Conservation (phyloP, 1,140 invertebrate species). For the Nebria ingens region DNA sequence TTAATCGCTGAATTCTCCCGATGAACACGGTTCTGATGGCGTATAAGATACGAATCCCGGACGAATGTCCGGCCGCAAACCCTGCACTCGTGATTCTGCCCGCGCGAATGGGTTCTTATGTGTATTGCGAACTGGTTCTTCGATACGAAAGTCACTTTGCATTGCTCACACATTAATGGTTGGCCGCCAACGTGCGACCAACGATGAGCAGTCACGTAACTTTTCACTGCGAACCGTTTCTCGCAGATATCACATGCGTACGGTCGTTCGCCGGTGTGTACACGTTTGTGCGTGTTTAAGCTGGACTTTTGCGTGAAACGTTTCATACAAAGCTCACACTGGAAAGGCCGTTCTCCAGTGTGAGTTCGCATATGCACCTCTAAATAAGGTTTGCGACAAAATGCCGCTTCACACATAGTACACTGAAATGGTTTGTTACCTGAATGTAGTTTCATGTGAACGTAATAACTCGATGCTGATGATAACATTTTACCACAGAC, state of each 20-base stretch:
- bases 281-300: conserved; percentile 72
- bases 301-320: conserved; percentile 69
- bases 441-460: conserved; percentile 70
- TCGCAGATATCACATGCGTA: conserved; percentile 66
- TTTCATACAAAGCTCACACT: conserved; percentile 65
- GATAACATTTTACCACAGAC: conserved; percentile 65
- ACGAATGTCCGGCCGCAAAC: conserved; percentile 61
- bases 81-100: conserved; percentile 57
- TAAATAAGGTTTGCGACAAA: conserved; percentile 53
- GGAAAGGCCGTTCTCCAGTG: conserved; percentile 66
- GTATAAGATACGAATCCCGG: conserved; percentile 63
- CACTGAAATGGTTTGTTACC: conserved; percentile 69
- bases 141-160: conserved; percentile 59
- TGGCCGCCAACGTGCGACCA: conserved; percentile 67
- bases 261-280: conserved; percentile 65
- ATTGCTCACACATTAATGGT: conserved; percentile 57
- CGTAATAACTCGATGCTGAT: conserved; percentile 65
- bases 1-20: no score
- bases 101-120: conserved; percentile 59
- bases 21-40: conserved; percentile 33
- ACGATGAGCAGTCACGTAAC: conserved; percentile 62
- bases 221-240: conserved; percentile 65
- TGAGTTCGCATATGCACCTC: conserved; percentile 68
- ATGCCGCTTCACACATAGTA: conserved; percentile 54
- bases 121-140: conserved; percentile 60